A percentile compares a stretch with the other conserved stretches of the same genome.
Conservation (phyloP, 2,888 invertebrate genomes). For the Crossocerus cetratus region DNA sequence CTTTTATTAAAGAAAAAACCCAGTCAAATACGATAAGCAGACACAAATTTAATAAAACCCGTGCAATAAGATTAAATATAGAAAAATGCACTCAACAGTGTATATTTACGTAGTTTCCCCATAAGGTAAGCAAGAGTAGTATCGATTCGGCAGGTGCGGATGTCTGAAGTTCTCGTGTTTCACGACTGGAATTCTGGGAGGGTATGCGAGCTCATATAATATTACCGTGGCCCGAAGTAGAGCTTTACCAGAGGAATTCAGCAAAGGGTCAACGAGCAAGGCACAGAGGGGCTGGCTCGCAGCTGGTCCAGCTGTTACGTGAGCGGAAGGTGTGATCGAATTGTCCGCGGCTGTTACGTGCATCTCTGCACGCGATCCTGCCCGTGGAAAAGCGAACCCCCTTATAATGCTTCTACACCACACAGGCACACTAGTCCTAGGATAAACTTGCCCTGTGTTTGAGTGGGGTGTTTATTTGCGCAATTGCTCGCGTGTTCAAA, state of each 20-base stretch:
- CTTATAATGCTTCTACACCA: conserved; percentile 9
- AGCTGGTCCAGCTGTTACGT: conserved; percentile 4
- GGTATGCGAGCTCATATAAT: too few species aligned
- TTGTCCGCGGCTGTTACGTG: conserved; percentile 2
- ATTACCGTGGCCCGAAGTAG: too few species aligned
- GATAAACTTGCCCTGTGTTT: not conserved
- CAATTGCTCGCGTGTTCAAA: conserved; percentile 8
- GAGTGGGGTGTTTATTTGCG: conserved; percentile 3
- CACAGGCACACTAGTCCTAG: not conserved
- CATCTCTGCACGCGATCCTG: not conserved
- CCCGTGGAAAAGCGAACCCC: not conserved
- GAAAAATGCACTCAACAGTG: too few species aligned
- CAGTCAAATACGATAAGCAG: too few species aligned
- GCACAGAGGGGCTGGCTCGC: not conserved
- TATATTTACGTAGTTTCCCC: too few species aligned
- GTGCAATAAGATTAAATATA: too few species aligned
- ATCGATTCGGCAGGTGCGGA: too few species aligned
- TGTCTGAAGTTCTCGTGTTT: too few species aligned
- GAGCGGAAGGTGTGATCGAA: conserved; percentile 12
- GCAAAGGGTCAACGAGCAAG: not conserved
- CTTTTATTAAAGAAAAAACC: too few species aligned
- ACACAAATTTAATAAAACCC: too few species aligned
- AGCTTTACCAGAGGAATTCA: not conserved
- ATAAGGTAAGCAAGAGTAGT: too few species aligned
- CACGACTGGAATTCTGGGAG: too few species aligned